These are phyloP conservation scores for Cynopterus brachyotis DNA, from an alignment of 2,113 vertebrate genomes.

Conservation along the genomic window DNA sequence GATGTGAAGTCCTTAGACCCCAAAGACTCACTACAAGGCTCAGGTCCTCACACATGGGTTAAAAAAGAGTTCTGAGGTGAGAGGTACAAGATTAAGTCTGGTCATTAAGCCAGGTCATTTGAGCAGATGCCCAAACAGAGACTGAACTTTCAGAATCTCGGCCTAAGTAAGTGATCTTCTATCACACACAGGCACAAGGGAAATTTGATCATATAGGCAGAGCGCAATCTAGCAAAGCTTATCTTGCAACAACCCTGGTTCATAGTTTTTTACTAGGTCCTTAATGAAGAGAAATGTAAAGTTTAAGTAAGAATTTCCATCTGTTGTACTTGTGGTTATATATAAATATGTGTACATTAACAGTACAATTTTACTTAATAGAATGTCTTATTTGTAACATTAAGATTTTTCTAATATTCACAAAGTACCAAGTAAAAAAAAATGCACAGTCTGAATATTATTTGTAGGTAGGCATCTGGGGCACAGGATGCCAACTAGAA, in stretches of 20 bases:
- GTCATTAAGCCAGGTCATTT: background rate
- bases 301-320: background rate
- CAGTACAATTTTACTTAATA: background rate
- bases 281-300: background rate
- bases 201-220: background rate
- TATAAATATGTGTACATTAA: background rate
- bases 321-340: background rate
- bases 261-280: background rate
- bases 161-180: background rate
- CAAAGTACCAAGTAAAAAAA: background rate
- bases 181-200: background rate
- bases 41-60: background rate
- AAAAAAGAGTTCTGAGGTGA: background rate
- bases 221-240: background rate
- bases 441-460: too few species aligned
- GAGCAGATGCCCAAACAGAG: background rate
- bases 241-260: background rate
- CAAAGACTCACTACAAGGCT: background rate
- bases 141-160: background rate
- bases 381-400: background rate
- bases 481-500: background rate
- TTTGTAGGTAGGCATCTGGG: background rate
- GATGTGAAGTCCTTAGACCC: background rate
- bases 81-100: rapidly evolving
- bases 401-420: background rate